phyloP scores from a whole-genome alignment of 30 jellyfish, hydroid and myxozoan genomes.

The Mastigias papua region DNA sequence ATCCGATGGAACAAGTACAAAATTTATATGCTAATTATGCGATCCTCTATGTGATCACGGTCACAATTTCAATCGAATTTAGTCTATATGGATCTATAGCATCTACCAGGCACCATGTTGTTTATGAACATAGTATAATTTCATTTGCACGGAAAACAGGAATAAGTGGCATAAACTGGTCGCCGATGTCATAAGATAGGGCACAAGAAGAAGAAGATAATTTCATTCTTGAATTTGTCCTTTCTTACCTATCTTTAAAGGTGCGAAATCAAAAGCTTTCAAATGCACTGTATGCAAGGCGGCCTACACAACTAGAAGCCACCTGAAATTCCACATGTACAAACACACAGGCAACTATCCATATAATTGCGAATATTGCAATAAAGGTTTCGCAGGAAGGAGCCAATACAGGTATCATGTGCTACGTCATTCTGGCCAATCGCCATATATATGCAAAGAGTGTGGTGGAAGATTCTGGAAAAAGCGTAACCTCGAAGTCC shows the following conservation, averaged over 20 bases:
- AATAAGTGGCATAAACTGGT: no score
- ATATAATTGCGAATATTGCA: conserved; percentile 79
- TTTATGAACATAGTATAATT: no score
- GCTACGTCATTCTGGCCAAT: conserved; percentile 86
- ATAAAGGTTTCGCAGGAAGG: conserved; percentile 90
- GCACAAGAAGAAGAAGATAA: no score
- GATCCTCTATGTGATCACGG: no score
- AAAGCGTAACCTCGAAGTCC: conserved; percentile 75
- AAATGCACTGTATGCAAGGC: conserved; percentile 80
- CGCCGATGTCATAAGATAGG: no score
- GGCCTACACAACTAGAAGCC: conserved; percentile 86
- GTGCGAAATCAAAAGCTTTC: conserved; percentile 67
- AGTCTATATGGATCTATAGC: no score
- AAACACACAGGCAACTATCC: conserved; percentile 92
- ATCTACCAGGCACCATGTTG: no score
- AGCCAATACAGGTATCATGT: conserved; percentile 86
- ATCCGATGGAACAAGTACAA: no score
- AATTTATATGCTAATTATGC: no score
- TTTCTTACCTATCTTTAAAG: conserved; percentile 3
- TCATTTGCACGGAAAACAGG: no score
- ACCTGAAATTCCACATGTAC: conserved; percentile 86
- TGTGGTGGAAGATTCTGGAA: conserved; percentile 92
- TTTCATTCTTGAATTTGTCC: neutral
- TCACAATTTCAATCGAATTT: no score
- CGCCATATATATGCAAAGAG: conserved; percentile 77